phyloP scores from a whole-genome alignment of 2,888 invertebrate species.

The Eurytoma adleriae region DNA sequence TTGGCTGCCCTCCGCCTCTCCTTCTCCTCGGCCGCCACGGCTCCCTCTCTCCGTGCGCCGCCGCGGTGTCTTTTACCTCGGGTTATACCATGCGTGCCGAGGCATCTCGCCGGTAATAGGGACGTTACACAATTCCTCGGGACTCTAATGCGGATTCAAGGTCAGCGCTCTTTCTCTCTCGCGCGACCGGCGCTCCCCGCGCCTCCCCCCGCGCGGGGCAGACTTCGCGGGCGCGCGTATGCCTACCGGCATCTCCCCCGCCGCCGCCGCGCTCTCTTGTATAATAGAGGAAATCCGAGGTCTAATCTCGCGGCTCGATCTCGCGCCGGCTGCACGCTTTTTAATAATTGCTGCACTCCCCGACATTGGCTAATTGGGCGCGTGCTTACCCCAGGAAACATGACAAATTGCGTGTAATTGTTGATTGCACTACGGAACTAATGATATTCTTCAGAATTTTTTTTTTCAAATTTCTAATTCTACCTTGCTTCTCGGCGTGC shows the following conservation, averaged over 20 bases:
- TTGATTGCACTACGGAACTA: no score
- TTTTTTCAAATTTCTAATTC: no score
- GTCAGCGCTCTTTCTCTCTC: slow-evolving; percentile 51
- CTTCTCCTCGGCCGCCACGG: slow-evolving; percentile 5
- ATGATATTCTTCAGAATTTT: no score
- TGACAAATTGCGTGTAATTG: no score
- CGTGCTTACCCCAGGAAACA: no score
- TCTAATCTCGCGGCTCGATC: neutral
- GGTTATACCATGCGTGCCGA: slow-evolving; percentile 40
- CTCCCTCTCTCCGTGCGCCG: slow-evolving; percentile 5
- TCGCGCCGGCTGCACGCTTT: neutral
- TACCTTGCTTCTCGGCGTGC: no score
- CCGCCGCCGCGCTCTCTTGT: slow-evolving; percentile 3
- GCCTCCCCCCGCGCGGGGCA: neutral
- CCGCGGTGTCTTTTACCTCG: slow-evolving; percentile 9
- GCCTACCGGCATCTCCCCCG: neutral
- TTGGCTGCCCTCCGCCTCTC: slow-evolving; percentile 21
- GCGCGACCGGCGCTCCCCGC: neutral
- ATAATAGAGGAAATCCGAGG: slow-evolving; percentile 36
- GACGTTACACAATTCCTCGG: slow-evolving; percentile 46
- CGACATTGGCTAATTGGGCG: neutral
- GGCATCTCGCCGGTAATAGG: slow-evolving; percentile 10
- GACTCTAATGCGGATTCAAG: slow-evolving; percentile 43
- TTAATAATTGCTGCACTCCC: slow-evolving; percentile 16
- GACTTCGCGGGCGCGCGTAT: no score